Percentiles rank a stretch among this genome's conserved stretches.
Conservation (phyloP, 2,797 vertebrate species). For the Enteromius thamalakanensis region DNA sequence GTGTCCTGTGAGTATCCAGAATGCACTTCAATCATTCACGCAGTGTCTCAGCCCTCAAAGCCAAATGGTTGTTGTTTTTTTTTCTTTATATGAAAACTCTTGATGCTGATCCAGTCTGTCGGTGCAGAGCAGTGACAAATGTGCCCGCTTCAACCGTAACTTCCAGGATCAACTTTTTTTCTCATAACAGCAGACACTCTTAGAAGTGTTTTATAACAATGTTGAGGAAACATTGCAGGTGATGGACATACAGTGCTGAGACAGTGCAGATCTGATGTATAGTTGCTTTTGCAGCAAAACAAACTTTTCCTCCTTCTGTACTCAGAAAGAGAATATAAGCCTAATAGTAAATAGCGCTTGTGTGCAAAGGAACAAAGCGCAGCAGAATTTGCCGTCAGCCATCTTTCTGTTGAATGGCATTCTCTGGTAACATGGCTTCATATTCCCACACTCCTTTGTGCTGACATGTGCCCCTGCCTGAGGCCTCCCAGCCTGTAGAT, state of each 20-base stretch:
- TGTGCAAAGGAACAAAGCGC: constrained; percentile 11
- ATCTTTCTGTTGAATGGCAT: neutral
- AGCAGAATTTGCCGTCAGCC: constrained; percentile 8
- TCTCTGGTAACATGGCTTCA: constrained; percentile 18
- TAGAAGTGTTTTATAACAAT: constrained; percentile 29
- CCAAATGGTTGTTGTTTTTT: neutral
- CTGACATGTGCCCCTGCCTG: constrained; percentile 8
- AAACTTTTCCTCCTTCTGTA: neutral
- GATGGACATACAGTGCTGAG: constrained; percentile 22
- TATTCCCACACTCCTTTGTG: constrained; percentile 20
- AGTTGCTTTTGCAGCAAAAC: constrained; percentile 33
- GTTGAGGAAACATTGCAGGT: constrained; percentile 21
- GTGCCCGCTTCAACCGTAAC: constrained; percentile 7
- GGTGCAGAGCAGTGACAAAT: constrained; percentile 42
- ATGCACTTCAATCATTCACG: constrained; percentile 43
- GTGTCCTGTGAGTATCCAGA: constrained; percentile 87
- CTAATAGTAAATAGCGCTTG: neutral
- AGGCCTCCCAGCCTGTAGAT: constrained; percentile 9
- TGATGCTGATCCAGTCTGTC: constrained; percentile 19
- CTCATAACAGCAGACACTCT: constrained; percentile 16
- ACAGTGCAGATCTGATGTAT: constrained; percentile 55
- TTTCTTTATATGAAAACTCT: neutral
- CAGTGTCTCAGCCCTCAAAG: constrained; percentile 1
- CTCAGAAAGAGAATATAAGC: neutral
- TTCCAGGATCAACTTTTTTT: constrained; percentile 37